These are phyloP conservation scores for Spheniscus mendiculus DNA, from an alignment of 2,113 vertebrate genomes.

Conservation along the genomic window DNA sequence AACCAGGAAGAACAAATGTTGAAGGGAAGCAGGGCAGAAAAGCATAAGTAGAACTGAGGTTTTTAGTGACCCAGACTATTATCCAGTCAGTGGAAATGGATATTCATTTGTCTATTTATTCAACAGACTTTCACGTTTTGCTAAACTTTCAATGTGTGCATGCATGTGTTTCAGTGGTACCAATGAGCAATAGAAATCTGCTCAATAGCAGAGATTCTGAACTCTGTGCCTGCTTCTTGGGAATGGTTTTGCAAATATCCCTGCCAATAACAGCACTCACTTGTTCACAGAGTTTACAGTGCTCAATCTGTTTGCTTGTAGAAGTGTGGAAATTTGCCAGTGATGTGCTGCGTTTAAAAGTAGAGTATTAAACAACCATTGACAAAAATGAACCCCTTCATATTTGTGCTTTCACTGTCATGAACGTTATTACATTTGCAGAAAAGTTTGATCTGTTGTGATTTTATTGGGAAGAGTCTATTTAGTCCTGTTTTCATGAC, in stretches of 20 bases:
- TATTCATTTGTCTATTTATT: background rate
- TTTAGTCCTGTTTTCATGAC: background rate
- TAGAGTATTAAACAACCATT: background rate
- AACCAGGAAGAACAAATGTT: background rate
- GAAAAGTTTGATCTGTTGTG: background rate
- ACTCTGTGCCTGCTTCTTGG: background rate
- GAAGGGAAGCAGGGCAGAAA: background rate
- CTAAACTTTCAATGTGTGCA: fast-evolving
- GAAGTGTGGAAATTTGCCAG: background rate
- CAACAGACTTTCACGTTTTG: background rate
- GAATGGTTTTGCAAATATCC: background rate
- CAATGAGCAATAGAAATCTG: background rate
- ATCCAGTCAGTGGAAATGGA: background rate
- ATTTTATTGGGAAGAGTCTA: background rate
- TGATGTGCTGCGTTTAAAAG: background rate
- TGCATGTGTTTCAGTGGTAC: background rate
- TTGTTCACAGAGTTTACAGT: background rate
- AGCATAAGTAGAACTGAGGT: background rate
- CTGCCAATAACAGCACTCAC: background rate
- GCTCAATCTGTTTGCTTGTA: background rate
- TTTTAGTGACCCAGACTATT: background rate
- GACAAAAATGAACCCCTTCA: background rate
- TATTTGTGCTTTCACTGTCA: background rate
- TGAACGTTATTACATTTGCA: background rate
- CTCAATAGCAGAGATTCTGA: background rate